Base-by-base conservation (phyloP, 2,113 vertebrate genomes). In the Agelaius tricolor region DNA sequence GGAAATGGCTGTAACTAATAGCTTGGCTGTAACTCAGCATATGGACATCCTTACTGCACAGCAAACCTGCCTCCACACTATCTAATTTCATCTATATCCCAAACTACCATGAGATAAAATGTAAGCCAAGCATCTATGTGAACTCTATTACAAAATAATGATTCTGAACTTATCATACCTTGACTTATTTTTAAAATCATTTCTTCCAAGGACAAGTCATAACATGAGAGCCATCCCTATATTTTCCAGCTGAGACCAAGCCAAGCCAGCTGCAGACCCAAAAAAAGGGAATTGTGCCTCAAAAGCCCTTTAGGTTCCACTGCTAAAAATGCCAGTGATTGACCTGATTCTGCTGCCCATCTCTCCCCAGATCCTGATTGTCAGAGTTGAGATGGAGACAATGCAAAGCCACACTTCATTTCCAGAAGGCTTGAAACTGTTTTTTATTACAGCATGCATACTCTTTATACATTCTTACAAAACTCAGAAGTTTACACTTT, bases 181-280 rank as follows among this genome's bases (percentile, higher is more conserved):
- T 57, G 72, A 79, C 55, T 83, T 63, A 89, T 89, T 91, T 94
- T 68, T n/a, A 23, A 91, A 87, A 68, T 37, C 9, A 75, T 87
- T 76, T 87, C 54, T 52, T 78, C 41, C 62, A 85, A 92, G 90
- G 77, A 43, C 52, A 52, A 94, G 49, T 20, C 39, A 47, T 67
- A 82, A 19, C 41, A 80, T 17, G 41, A 90, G 58, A 85, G 49
- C 41, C 73, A 67, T 72, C 47, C 61, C 22, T 71, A 2, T 7
- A 18, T 91, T 94, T 94, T 89, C 67, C 66, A 87, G 58, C 27
- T 52, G 84, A 93, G 84, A 84, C 49, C 39, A 79, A 79, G 78
- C 74, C 90, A 93, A 93, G 62, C 24, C 92, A 94, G 84, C 87
- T 96, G 87, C 74, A 96, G 62, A 85, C 68, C 44, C 66, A 65